Evolutionary conservation across 2,113 vertebrate species (phyloP), one percentile per base, ranked within the genome.

Genomic region (Todiramphus saurophagus): DNA sequence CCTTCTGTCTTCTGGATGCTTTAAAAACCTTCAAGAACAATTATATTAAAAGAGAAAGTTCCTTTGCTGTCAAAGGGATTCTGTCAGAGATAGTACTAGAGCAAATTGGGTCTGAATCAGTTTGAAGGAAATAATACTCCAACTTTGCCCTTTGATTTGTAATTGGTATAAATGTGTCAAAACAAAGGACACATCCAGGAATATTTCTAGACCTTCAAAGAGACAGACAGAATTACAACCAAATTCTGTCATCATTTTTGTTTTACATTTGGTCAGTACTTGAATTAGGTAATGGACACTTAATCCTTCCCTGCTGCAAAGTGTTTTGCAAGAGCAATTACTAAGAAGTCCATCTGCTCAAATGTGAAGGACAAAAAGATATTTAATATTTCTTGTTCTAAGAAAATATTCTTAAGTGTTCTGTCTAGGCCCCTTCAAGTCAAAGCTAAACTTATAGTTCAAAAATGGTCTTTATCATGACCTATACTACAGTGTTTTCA

Each of bases 221-320:
- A 96, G 79, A 7, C 6, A 93, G 85, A 85, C 51, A 80, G 76
- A 91, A 86, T 85, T 95, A 66, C 51, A 90, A 92, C 91, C 73
- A 74, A 93, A 87, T 91, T 95, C 43, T 89, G 92, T 35, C 41
- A 85, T 84, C 9, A 27, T 60, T 76, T 91, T 70, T 94, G 92
- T 94, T 87, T 94, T n/a, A 41, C 93, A 96, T 90, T 83, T 97
- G 94, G 94, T 90, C 90, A 87, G 48, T 62, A 89, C 97, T 92
- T 81, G 84, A 96, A 89, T 97, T 98, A 97, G 89, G 92, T 97
- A 97, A 97, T 97, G 94, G 96, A 98, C 98, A 95, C 31, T 81
- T 85, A 89, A 93, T 96, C 85, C 46, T 76, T 50, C 28, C n/a
- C 20, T 87, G 84, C 48, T 96, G 73, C 90, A 96, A 88, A 80